Evolutionary conservation across 2,797 vertebrate species (phyloP).

Genomic region (Nyctalus aviator): DNA sequence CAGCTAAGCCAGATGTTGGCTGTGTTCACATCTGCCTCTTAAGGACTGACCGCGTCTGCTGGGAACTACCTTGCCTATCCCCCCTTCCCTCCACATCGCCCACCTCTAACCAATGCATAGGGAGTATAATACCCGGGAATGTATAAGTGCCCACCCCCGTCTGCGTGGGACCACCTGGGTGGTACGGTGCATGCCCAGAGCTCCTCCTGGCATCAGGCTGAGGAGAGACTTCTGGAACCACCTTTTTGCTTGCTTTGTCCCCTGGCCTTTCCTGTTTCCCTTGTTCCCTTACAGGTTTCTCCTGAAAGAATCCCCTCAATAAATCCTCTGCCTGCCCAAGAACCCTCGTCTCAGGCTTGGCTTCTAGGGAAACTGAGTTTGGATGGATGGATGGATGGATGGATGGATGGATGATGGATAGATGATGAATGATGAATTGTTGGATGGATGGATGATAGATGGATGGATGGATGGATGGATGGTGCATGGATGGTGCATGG

Average conservation of each 20-base stretch:
- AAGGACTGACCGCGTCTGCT: not conserved
- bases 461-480: not conserved
- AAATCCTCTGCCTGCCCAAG: not conserved
- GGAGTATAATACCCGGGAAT: rapidly evolving
- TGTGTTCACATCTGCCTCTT: not conserved
- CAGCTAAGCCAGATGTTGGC: not conserved
- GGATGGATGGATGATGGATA: not conserved
- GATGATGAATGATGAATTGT: not conserved
- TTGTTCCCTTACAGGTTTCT: not conserved
- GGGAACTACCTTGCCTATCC: not conserved
- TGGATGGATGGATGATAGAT: not conserved
- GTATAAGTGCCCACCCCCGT: rapidly evolving
- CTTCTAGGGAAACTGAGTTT: not conserved
- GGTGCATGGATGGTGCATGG: too few relatives aligned
- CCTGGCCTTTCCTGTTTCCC: not conserved
- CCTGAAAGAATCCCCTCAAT: not conserved
- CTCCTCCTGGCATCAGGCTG: not conserved
- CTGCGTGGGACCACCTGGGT: too few relatives aligned
- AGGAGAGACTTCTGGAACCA: not conserved
- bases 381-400: not conserved
- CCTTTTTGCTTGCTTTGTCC: too few relatives aligned
- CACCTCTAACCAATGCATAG: not conserved
- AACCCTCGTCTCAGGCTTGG: not conserved
- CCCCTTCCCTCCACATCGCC: rapidly evolving
- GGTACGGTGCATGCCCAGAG: rapidly evolving